These are phyloP conservation scores for Mesaphorura yosii DNA, from an alignment of 1,140 invertebrate species.

Conservation along the genomic window DNA sequence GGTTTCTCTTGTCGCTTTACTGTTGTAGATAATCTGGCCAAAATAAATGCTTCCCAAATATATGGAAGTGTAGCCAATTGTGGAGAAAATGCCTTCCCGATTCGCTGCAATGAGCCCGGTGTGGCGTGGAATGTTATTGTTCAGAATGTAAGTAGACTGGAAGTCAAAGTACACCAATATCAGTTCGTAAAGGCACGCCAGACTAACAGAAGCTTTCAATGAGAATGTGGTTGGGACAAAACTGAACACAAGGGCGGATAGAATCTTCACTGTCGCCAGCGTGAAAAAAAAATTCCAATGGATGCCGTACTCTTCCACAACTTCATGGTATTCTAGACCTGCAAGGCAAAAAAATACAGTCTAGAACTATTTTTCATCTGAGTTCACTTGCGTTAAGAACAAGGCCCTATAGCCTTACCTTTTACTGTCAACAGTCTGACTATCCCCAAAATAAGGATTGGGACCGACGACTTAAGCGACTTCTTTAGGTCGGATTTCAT, in stretches of 20 bases:
- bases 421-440: slow-evolving; percentile 44
- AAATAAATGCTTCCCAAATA: slow-evolving; percentile 62
- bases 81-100: slow-evolving; percentile 75
- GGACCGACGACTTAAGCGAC: slow-evolving; percentile 33
- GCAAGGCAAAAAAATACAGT: slow-evolving; percentile 44
- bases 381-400: too few species aligned
- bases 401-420: slow-evolving; percentile 21
- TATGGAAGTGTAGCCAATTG: slow-evolving; percentile 67
- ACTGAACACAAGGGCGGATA: slow-evolving; percentile 48
- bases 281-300: slow-evolving; percentile 98
- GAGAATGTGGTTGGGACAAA: slow-evolving; percentile 39
- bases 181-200: slow-evolving; percentile 58
- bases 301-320: slow-evolving; percentile 81
- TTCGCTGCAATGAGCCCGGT: slow-evolving; percentile 64
- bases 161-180: slow-evolving; percentile 40
- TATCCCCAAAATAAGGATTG: slow-evolving; percentile 58
- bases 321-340: slow-evolving; percentile 65
- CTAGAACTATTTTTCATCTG: background rate
- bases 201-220: slow-evolving; percentile 41
- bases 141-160: slow-evolving; percentile 55
- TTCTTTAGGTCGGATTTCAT: slow-evolving; percentile 25
- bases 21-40: slow-evolving; percentile 45
- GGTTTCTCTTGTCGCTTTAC: slow-evolving; percentile 26
- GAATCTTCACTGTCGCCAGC: slow-evolving; percentile 65
- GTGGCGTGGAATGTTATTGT: slow-evolving; percentile 39